Evolutionary conservation across 2,113 vertebrate species (phyloP), one percentile per base, ranked within the genome.

Genomic region (Alethe castanea): DNA sequence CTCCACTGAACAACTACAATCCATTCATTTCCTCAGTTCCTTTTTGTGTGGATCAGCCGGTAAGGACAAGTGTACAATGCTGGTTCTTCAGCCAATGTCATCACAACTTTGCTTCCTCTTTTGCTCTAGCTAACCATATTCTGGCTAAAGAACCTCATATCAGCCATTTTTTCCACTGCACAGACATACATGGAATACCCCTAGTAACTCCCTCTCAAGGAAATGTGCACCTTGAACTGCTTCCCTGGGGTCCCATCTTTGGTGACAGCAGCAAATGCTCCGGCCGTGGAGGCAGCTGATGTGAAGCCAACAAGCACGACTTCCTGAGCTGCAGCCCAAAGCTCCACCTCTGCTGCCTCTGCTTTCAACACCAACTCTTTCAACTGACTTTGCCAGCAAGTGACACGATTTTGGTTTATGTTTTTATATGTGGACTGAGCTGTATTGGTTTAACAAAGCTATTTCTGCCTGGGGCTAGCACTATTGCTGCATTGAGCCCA

Each of bases 121-220:
- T 67, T 74, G 31, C 17, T 84, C 74, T 52, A 79, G 56, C 40
- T 42, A 72, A 90, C 33, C 9, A 19, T 7, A 54, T 33, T 53
- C 79, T 54, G 50, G 36, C 71, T 59, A 14, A 59, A 11, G 44
- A 92, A 48, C 52, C 38, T 79, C 24, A 18, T 0, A 0, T 38
- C 47, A 72, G 47, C 19, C 52, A 35, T 29, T 78, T 22, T 22
- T 71, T 36, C 54, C 38, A 25, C 72, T n/a, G 47, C 36, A 70
- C 8, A 62, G 38, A 47, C 1, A 2, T 6, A 18, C 0, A 0
- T 9, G 7, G 61, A 62, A 69, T n/a, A 87, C 23, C 14, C 7
- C 36, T 24, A 50, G 6, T 33, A 48, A 50, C 12, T 64, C 28
- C 14, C 9, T 14, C 26, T 50, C 31, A 65, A 67, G 24, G 31